Evolutionary conservation across 2,888 invertebrate genomes (phyloP), one percentile per base, ranked within the genome.

Genomic region (Drosophila suboccidentalis): DNA sequence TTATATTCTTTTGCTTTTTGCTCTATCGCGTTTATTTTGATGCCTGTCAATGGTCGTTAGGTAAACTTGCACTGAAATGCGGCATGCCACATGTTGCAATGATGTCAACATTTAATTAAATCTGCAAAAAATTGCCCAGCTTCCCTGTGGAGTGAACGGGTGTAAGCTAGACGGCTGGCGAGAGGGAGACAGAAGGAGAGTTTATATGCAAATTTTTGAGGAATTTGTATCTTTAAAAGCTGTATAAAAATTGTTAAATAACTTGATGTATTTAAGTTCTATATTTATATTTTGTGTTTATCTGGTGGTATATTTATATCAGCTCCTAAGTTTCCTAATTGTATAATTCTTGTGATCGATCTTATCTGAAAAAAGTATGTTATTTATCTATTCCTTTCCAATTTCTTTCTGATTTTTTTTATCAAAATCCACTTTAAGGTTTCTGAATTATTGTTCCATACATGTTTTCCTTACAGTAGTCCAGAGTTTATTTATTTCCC

Each of bases 41-140:
- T 71, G 79, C 59, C 78, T 84, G 84, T 74, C 70, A 79, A 75
- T 80, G 53, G 44, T 75, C 71, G 68, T 68, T 73, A 58, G 74
- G 61, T 54, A 63, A 72, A 79, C 67, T 60, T 68, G 70, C 69
- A 85, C 71, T 79, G 74, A 71, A 79, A 70, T 77, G 69, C 68
- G 85, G 71, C 61, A 60, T 38, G 79, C 85, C 82, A 79, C 77
- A 85, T 83, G 80, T 71, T 74, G 54, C 72, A 60, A 66, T 60
- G 46, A 70, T 73, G 77, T 65, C 80, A 64, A 61, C 66, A 72
- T 80, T 83, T 80, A 80, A 87, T 85, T 80, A 72, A 85, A 87
- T 69, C 26, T 26, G 26, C 22, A 49, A 63, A 63, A 63, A 49
- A 34, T 34, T 39, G 41, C 15, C 17, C 5, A 36, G 13, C n/a